Conservation (phyloP, 2,797 vertebrate species). For the Thamnophis elegans region DNA sequence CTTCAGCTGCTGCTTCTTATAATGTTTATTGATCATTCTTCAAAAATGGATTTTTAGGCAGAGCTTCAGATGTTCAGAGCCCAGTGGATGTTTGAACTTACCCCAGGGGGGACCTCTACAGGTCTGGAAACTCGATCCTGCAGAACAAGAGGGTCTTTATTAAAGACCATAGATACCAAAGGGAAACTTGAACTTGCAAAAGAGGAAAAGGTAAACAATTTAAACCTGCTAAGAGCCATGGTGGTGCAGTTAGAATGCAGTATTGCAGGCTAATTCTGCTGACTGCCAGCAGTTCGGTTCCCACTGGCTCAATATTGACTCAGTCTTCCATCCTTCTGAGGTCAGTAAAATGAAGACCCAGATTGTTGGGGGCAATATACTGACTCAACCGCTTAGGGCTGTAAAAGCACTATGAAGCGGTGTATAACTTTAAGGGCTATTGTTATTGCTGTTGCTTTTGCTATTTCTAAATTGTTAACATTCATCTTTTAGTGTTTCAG, state of each 20-base stretch:
- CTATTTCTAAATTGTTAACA: constrained; percentile 8
- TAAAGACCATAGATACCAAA: constrained; percentile 76
- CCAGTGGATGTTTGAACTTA: constrained; percentile 97
- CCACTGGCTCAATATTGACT: background rate
- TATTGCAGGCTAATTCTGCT: background rate
- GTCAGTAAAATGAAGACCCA: background rate
- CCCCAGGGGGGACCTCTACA: constrained; percentile 75
- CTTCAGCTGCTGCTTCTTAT: background rate
- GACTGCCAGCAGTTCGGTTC: background rate
- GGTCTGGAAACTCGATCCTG: constrained; percentile 66
- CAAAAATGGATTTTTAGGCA: constrained; percentile 69
- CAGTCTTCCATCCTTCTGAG: background rate
- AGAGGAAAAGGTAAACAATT: constrained; percentile 84
- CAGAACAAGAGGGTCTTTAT: constrained; percentile 65
- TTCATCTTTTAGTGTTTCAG: background rate
- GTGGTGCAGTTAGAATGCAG: background rate
- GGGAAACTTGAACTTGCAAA: constrained; percentile 83
- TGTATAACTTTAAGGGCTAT: background rate
- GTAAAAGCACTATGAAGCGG: background rate
- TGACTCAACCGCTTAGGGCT: background rate
- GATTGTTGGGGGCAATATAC: background rate
- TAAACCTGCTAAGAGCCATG: background rate
- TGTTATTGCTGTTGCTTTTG: background rate
- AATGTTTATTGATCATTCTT: background rate
- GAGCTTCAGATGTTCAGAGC: constrained; percentile 93